These are phyloP conservation scores for Panurus biarmicus DNA, from an alignment of 2,113 vertebrate genomes.

Conservation along the genomic window DNA sequence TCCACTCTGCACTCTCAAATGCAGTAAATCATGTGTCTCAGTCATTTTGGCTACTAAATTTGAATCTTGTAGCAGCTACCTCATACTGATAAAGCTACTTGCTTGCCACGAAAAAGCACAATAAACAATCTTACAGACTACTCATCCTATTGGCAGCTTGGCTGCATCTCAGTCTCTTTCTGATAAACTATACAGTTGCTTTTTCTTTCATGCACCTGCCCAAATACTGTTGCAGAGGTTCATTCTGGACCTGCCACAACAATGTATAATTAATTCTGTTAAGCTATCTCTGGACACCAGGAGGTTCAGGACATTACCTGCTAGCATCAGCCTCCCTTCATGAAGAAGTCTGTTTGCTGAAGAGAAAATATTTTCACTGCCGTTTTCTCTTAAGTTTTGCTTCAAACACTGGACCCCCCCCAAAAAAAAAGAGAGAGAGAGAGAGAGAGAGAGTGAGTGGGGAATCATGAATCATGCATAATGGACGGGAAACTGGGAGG, in stretches of 20 bases:
- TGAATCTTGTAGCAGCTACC: no score
- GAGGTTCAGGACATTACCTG: slow-evolving; percentile 67
- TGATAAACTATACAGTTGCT: neutral
- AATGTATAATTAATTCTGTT: neutral
- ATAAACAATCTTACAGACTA: neutral
- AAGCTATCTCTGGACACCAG: neutral
- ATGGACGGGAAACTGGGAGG: neutral
- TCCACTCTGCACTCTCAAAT: no score
- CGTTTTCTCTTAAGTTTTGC: slow-evolving; percentile 80
- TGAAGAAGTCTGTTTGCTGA: slow-evolving; percentile 74
- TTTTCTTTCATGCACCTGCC: neutral
- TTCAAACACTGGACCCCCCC: slow-evolving; percentile 81
- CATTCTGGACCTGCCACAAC: neutral
- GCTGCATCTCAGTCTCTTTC: neutral
- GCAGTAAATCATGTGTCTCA: no score
- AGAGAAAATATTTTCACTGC: slow-evolving; percentile 81
- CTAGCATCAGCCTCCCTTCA: slow-evolving; percentile 79
- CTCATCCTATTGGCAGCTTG: neutral
- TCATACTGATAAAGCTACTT: no score
- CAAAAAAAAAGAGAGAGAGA: neutral
- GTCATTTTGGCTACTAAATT: no score
- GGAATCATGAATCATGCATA: neutral
- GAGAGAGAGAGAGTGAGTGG: neutral
- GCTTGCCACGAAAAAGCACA: neutral
- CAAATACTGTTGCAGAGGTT: neutral